Conservation (phyloP, 1,140 invertebrate genomes). For the Drosophila ironensis region DNA sequence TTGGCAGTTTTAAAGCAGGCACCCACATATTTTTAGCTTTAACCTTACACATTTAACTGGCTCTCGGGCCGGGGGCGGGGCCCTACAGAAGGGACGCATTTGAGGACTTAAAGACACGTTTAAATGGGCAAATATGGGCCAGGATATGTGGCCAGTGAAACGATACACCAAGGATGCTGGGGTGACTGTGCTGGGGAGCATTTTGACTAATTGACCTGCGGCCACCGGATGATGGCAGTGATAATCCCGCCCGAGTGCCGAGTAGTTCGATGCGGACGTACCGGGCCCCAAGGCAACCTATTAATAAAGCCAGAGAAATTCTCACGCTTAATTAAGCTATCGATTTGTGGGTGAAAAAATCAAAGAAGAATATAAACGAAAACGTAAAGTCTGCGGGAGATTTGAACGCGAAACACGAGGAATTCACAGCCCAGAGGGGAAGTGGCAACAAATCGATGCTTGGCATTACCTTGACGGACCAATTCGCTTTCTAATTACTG, state of each 20-base stretch:
- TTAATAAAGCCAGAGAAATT: conserved; percentile 65
- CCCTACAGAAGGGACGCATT: conserved; percentile 8
- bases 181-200: conserved; percentile 4
- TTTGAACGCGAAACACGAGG: conserved; percentile 19
- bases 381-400: conserved; percentile 27
- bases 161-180: conserved; percentile 5
- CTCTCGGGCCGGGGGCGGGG: background rate
- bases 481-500: too few relatives aligned
- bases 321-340: conserved; percentile 78
- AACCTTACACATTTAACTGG: conserved; percentile 49
- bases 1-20: conserved; percentile 43
- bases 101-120: conserved; percentile 63
- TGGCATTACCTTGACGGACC: too few relatives aligned
- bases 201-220: conserved; percentile 71
- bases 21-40: conserved; percentile 57
- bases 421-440: background rate
- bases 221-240: conserved; percentile 31
- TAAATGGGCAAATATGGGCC: conserved; percentile 62
- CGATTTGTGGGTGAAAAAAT: conserved; percentile 58
- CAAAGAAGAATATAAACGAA: conserved; percentile 37
- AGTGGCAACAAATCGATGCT: conserved; percentile 4
- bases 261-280: conserved; percentile 42
- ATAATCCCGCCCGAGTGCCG: conserved; percentile 34
- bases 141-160: conserved; percentile 15
- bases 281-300: conserved; percentile 66